Evolutionary conservation across 2,888 invertebrate genomes (phyloP), one percentile per base, ranked within the genome.

Genomic region (Alviniconcha strummeri): DNA sequence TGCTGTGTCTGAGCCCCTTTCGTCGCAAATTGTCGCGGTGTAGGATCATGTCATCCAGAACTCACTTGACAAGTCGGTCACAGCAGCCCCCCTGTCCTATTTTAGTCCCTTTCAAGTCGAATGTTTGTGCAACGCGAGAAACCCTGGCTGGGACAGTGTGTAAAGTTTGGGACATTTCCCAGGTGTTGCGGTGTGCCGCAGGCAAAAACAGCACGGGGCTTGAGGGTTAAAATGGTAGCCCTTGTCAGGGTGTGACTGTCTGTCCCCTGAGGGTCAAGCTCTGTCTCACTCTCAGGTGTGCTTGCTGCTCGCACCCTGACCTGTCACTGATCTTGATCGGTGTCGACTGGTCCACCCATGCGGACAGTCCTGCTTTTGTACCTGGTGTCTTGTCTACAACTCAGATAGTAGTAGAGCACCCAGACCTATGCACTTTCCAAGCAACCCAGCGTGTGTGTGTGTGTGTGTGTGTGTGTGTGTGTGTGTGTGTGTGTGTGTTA

Each of bases 291-390:
- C 19, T 77, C 55, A 77, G 57, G 19, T 36, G 36, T 77, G 57
- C 57, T 55, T 9, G 55, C 64, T 64, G 36, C 64, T 78, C 78
- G 15, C 78, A 19, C 78, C 52, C 64, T 77, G 77, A 77, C 77
- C 77, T 36, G 36, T 36, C 36, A 36, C 56, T 15, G n/a, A 57
- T 64, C 64, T 36, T 57, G 78, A 78, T 78, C 57, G 36, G 52
- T 78, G 78, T 78, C 64, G 78, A 78, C 78, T 9, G 64, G 52
- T 52, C 64, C 64, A 78, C 15, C 64, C 78, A 52, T 6, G 60
- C 78, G 64, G 13, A 52, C 60, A 52, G 7, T n/a, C 52, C 52
- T 4, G 5, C 60, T 64, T 78, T 78, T 78, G 78, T 78, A 5
- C 9, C 60, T 36, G 36, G 36, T 36, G 36, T 36, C 36, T 36